Evolutionary conservation across 2,888 invertebrate species (phyloP).

Genomic region (Beris morrisii): DNA sequence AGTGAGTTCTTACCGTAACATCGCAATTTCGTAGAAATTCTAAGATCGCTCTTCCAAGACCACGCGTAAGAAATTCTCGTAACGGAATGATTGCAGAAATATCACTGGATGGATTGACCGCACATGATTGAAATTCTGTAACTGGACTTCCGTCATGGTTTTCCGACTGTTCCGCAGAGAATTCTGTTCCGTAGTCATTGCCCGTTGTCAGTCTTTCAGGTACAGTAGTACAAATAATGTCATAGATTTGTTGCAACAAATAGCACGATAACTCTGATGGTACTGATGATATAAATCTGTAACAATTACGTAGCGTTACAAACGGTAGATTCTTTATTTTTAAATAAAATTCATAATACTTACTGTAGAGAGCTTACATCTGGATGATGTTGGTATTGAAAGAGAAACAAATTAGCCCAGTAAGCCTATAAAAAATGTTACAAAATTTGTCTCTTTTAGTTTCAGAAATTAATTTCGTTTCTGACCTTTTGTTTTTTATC

Average conservation of each 20-base stretch:
- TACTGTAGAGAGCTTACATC: neutral
- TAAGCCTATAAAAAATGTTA: slow-evolving; percentile 45
- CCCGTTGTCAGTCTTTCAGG: slow-evolving; percentile 2
- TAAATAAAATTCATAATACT: neutral
- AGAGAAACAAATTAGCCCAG: slow-evolving; percentile 50
- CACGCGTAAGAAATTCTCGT: slow-evolving; percentile 51
- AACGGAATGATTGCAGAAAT: slow-evolving; percentile 53
- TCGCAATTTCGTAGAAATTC: slow-evolving; percentile 49
- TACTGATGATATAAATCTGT: slow-evolving; percentile 50
- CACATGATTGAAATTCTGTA: neutral
- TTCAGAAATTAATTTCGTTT: neutral
- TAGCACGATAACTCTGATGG: slow-evolving; percentile 53
- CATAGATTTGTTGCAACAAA: slow-evolving; percentile 51
- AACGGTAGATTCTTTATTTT: neutral
- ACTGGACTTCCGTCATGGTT: neutral
- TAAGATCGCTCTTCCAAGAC: slow-evolving; percentile 51
- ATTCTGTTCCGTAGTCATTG: neutral
- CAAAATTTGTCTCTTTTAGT: neutral
- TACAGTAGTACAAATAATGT: slow-evolving; percentile 49
- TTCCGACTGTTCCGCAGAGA: neutral
- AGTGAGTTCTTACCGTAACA: slow-evolving; percentile 46
- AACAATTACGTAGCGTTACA: slow-evolving; percentile 23
- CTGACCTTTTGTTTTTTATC: slow-evolving; percentile 20
- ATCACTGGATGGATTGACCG: slow-evolving; percentile 48
- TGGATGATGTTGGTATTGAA: slow-evolving; percentile 44